Evolutionary conservation across 2,113 vertebrate species (phyloP).

Genomic region (Piaya cayana): DNA sequence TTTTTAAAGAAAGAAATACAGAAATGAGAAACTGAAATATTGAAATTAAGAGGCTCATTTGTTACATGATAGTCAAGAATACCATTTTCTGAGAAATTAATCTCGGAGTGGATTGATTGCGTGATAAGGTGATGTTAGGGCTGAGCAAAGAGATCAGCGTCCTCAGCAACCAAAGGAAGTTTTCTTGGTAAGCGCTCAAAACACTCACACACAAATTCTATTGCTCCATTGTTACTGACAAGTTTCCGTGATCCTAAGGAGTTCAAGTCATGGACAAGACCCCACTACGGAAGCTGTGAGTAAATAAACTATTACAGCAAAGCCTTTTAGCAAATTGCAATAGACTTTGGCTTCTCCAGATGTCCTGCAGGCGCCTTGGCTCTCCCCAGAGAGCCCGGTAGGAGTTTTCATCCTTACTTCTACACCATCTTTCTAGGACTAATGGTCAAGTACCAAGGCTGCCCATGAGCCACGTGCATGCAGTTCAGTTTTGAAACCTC

Average conservation of each 20-base stretch:
- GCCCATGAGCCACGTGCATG: rapidly evolving
- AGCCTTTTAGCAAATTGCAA: not conserved
- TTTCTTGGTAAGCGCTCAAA: not conserved
- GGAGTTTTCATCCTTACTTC: not conserved
- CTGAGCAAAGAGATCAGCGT: not conserved
- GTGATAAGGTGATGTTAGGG: not conserved
- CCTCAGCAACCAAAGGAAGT: not conserved
- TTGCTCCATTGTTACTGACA: not conserved
- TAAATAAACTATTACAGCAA: not conserved
- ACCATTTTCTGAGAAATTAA: not conserved
- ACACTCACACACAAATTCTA: not conserved
- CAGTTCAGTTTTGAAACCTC: not conserved
- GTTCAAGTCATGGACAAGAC: not conserved
- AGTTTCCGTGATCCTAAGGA: not conserved
- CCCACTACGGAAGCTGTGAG: not conserved
- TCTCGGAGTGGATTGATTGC: not conserved
- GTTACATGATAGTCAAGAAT: not conserved
- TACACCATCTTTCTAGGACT: not conserved
- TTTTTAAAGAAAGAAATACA: not conserved
- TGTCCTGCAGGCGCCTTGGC: not conserved
- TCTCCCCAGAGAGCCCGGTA: not conserved
- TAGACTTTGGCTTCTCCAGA: not conserved
- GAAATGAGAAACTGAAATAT: not conserved
- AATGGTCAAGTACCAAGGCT: not conserved
- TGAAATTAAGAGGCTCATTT: not conserved